Evolutionary conservation across 2,797 vertebrate genomes (phyloP).

Genomic region (Erethizon dorsatum): DNA sequence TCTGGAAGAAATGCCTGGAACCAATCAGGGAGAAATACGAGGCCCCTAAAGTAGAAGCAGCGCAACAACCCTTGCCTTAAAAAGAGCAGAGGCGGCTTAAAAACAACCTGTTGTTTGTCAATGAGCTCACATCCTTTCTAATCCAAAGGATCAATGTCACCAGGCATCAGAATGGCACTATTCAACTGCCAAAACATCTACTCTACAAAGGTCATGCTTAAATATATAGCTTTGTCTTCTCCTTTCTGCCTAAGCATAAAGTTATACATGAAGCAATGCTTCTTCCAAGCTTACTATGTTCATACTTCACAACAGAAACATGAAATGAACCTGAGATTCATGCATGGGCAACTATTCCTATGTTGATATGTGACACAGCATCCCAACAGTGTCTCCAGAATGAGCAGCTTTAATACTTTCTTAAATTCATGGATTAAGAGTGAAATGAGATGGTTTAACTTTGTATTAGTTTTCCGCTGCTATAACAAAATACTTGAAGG

Average conservation of each 20-base stretch:
- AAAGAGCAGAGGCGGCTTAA: constrained; percentile 64
- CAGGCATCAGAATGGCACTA: neutral
- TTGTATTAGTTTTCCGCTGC: neutral
- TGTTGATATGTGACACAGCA: constrained; percentile 15
- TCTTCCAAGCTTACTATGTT: constrained; percentile 39
- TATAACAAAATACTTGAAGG: neutral
- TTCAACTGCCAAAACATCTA: constrained; percentile 34
- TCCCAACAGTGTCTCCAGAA: constrained; percentile 14
- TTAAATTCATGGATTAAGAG: constrained; percentile 52
- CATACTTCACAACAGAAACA: constrained; percentile 36
- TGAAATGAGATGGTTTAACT: constrained; percentile 29
- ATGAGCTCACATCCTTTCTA: constrained; percentile 60
- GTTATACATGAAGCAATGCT: neutral
- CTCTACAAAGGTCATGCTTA: neutral
- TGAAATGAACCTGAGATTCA: constrained; percentile 14
- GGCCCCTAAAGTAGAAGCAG: constrained; percentile 68
- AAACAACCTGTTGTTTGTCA: constrained; percentile 67
- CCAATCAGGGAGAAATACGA: constrained; percentile 65
- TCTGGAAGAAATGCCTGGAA: constrained; percentile 60
- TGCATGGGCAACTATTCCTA: neutral
- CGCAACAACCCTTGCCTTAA: constrained; percentile 27
- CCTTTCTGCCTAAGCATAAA: constrained; percentile 17
- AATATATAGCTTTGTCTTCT: constrained; percentile 42
- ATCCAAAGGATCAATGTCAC: constrained; percentile 72
- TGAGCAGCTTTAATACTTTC: constrained; percentile 27